Conservation (phyloP, 2,888 invertebrate species). For the Dasypogon diadema region DNA sequence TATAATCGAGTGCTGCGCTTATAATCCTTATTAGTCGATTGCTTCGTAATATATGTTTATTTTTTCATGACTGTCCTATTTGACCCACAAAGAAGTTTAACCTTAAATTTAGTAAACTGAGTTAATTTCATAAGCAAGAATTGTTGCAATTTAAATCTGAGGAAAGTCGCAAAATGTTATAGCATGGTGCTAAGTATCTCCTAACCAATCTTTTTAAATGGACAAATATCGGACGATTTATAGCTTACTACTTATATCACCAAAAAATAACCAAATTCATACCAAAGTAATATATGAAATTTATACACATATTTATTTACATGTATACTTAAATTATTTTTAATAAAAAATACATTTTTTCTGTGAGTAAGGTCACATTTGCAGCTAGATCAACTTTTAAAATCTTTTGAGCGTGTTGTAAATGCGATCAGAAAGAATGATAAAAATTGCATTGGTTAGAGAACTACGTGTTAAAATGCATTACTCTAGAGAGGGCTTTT, state of each 20-base stretch:
- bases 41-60: background rate
- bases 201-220: background rate
- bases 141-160: background rate
- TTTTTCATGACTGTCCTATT: background rate
- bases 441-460: no score
- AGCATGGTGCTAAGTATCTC: background rate
- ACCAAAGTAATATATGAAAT: constrained; percentile 22
- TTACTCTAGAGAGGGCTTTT: no score
- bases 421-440: no score
- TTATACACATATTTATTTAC: constrained; percentile 17
- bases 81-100: background rate
- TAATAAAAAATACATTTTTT: no score
- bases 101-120: background rate
- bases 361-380: no score
- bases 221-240: background rate
- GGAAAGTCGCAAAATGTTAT: background rate
- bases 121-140: background rate
- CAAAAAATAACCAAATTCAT: constrained; percentile 18
- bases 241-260: constrained; percentile 5
- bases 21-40: background rate
- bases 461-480: no score
- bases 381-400: no score
- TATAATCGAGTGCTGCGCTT: background rate
- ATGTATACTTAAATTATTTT: no score
- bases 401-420: no score